Base-by-base conservation (phyloP, 2,113 vertebrate species). In the Tautogolabrus adspersus region DNA sequence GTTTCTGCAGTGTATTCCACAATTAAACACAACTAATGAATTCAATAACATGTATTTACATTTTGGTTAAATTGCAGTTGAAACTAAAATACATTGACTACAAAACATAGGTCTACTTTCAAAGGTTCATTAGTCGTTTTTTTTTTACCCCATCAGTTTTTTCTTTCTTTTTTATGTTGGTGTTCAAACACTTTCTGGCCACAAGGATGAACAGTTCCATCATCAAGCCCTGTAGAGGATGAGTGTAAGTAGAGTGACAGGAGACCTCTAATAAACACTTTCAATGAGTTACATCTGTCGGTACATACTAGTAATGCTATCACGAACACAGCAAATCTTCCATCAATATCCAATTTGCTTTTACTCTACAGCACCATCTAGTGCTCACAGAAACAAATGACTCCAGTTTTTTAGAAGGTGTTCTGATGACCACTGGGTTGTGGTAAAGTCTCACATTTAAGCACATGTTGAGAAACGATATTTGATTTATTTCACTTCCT, bases 1-100 rank as follows among this genome's bases (percentile, higher is more conserved):
- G 60, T 87, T 77, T 73, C 13, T 87, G 61, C 82, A 68, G 66
- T 87, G n/a, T 87, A 21, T 82, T 19, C 66, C 54, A 72, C 37
- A 63, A 38, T 64, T 37, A 7, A 71, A 55, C 26, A 65, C 10
- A 47, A 67, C 37, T 44, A 0, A 2, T 55, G 8, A 62, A 69
- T 8, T 37, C 6, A 22, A 52, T 69, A 44, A 77, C 58, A 26
- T 47, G 1, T 38, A 11, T 44, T 16, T 44, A 11, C 12, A 62
- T 34, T 79, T 4, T 66, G 10, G 13, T 51, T 10, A 16, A 5
- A 4, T 23, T 72, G 49, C 38, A n/a, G 56, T 22, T 23, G 1
- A 16, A 30, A 15, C 10, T 46, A 5, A 46, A 15, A 15, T 5
- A 46, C 4, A 46, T 46, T 15, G 1, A 12, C 15, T 12, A 15